Evolutionary conservation across 1,140 invertebrate species (phyloP).

Genomic region (Vollenhovia emeryi): DNA sequence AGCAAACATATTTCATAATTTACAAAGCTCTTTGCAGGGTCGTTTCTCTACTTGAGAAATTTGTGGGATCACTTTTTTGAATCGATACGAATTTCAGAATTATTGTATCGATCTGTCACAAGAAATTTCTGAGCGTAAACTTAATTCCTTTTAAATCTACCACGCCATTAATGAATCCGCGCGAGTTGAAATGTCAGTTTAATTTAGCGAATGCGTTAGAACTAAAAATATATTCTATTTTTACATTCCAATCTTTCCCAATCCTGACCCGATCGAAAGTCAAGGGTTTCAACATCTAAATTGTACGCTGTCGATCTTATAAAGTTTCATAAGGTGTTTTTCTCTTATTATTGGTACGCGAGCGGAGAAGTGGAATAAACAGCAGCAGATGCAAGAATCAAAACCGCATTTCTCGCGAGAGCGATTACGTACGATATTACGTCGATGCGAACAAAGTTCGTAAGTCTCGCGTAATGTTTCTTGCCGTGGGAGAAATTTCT

Average conservation of each 20-base stretch:
- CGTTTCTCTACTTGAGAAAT: background rate
- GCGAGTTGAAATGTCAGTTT: background rate
- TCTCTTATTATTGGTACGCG: background rate
- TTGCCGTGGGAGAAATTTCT: slow-evolving; percentile 57
- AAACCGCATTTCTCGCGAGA: slow-evolving; percentile 29
- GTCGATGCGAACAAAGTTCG: background rate
- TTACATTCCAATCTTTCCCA: background rate
- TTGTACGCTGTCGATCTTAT: background rate
- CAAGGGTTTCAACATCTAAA: background rate
- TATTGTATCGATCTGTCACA: background rate
- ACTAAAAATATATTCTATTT: background rate
- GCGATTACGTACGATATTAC: slow-evolving; percentile 17
- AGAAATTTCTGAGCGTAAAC: background rate
- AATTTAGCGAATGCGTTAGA: background rate
- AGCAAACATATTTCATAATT: background rate
- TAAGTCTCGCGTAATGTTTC: background rate
- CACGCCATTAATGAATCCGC: too few relatives aligned
- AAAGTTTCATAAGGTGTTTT: slow-evolving; percentile 1
- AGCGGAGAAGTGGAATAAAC: background rate
- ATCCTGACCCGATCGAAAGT: background rate
- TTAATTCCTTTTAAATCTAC: background rate
- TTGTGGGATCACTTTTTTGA: background rate
- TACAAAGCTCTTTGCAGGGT: background rate
- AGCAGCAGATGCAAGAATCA: background rate
- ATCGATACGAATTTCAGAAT: background rate